Conservation (phyloP, 2,888 invertebrate genomes). For the Philhelius pedissequus region DNA sequence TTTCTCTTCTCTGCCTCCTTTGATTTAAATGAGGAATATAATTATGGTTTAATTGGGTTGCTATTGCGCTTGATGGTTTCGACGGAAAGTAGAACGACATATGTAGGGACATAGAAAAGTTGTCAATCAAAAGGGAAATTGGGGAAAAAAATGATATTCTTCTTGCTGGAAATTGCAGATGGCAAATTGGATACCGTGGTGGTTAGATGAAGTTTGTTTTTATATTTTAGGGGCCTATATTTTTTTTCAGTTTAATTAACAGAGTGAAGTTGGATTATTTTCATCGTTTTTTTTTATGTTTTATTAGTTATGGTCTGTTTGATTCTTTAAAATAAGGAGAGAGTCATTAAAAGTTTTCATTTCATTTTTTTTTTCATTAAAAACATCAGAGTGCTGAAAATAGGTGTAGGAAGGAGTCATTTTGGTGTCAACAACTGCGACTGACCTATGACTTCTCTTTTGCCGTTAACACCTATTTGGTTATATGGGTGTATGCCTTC, state of each 20-base stretch:
- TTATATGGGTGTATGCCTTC: too few species aligned
- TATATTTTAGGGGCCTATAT: not conserved
- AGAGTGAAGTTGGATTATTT: not conserved
- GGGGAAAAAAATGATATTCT: not conserved
- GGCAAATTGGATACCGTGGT: too few species aligned
- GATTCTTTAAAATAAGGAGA: not conserved
- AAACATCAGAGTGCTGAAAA: not conserved
- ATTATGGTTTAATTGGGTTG: constrained; percentile 52
- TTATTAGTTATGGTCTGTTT: not conserved
- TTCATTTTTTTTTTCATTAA: not conserved
- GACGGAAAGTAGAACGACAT: constrained; percentile 20
- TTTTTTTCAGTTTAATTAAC: not conserved
- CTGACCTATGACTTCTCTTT: too few species aligned
- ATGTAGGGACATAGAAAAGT: not conserved
- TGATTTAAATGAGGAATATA: constrained; percentile 50
- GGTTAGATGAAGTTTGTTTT: not conserved
- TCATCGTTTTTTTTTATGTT: not conserved
- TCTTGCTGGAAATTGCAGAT: not conserved
- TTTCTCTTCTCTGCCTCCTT: not conserved
- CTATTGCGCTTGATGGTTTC: constrained; percentile 7
- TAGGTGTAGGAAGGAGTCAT: too few species aligned
- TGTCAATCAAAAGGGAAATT: constrained; percentile 29
- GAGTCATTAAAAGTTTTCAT: not conserved
- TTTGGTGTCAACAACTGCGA: too few species aligned
- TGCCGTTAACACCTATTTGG: too few species aligned